These are phyloP conservation scores for Galagoides demidoff DNA, from an alignment of 2,797 vertebrate genomes.

Conservation along the genomic window DNA sequence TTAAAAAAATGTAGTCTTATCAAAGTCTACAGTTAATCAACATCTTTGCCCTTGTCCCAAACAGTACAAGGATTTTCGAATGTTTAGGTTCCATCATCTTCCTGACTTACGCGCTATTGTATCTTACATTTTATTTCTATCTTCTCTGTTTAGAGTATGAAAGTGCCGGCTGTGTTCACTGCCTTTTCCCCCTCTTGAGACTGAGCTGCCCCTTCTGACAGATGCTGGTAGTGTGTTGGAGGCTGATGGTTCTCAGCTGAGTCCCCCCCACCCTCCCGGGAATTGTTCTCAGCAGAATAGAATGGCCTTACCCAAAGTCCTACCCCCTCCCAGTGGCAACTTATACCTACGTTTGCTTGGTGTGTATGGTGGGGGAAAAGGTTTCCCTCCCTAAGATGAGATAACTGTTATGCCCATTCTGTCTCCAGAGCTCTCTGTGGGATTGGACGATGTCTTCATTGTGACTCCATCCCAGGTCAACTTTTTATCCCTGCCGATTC, in stretches of 20 bases:
- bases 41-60: slow-evolving; percentile 12
- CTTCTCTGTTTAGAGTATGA: not conserved
- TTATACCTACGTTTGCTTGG: not conserved
- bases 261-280: not conserved
- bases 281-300: not conserved
- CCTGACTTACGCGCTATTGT: not conserved
- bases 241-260: not conserved
- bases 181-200: not conserved
- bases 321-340: not conserved
- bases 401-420: not conserved
- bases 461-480: not conserved
- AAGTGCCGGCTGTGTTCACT: not conserved
- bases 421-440: not conserved
- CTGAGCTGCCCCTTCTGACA: not conserved
- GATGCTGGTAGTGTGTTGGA: not conserved
- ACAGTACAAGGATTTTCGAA: not conserved
- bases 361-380: not conserved
- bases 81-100: not conserved
- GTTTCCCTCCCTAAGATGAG: not conserved
- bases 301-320: not conserved
- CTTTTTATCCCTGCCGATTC: not conserved
- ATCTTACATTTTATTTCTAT: not conserved
- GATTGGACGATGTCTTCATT: not conserved
- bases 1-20: not conserved
- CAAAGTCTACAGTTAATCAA: slow-evolving; percentile 19